Conservation (phyloP, 2,113 vertebrate species). For the Felis chaus region DNA sequence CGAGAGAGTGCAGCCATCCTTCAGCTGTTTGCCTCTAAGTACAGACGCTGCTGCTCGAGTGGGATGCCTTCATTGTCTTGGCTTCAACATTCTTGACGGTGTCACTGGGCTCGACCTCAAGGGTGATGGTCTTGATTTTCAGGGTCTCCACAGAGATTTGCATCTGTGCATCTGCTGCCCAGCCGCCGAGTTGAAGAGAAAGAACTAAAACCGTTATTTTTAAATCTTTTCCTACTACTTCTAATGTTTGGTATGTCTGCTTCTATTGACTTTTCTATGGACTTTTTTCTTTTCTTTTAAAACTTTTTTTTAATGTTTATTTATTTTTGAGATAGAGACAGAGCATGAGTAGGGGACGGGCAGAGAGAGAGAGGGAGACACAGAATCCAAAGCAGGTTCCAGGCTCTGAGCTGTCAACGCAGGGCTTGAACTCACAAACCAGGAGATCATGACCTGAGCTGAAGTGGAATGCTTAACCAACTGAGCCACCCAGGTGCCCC, state of each 20-base stretch:
- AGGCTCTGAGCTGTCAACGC: no score
- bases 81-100: not conserved
- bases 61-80: not conserved
- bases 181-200: not conserved
- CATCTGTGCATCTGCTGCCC: not conserved
- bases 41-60: not conserved
- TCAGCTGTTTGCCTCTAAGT: not conserved
- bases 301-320: no score
- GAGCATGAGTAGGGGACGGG: no score
- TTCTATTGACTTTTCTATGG: not conserved
- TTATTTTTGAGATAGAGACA: no score
- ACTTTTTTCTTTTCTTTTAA: no score
- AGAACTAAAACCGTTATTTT: not conserved
- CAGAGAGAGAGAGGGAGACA: no score
- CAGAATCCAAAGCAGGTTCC: no score
- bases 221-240: not conserved
- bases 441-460: no score
- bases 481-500: no score
- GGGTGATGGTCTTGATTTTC: not conserved
- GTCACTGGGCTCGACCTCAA: not conserved
- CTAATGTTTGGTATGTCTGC: not conserved
- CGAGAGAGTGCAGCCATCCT: not conserved
- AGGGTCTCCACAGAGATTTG: not conserved
- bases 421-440: no score
- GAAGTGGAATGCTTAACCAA: no score